Conservation (phyloP, 2,113 vertebrate genomes). For the Campylomormyrus numenius region DNA sequence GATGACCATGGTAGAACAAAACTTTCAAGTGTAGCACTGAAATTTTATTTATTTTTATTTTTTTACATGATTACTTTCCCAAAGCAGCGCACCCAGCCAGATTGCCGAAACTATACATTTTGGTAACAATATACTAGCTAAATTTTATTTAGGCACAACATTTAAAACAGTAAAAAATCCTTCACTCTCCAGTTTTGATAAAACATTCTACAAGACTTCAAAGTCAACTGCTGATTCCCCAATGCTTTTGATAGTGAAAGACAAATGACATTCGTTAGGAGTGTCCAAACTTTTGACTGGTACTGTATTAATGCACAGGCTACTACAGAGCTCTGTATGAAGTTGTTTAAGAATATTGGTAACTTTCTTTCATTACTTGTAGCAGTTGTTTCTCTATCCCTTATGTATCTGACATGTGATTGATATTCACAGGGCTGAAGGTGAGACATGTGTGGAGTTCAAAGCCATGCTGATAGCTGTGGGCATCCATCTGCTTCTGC, state of each 20-base stretch:
- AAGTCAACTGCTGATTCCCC: not conserved
- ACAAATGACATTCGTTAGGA: not conserved
- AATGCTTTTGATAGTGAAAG: not conserved
- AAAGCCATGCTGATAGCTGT: constrained; percentile 97
- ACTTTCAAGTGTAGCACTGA: not conserved
- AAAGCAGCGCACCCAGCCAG: not conserved
- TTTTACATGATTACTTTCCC: not conserved
- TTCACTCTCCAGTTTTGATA: too few relatives aligned
- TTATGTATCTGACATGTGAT: not conserved
- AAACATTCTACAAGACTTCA: too few relatives aligned
- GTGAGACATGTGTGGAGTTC: constrained; percentile 97
- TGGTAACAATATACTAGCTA: too few relatives aligned
- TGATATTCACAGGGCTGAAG: constrained; percentile 74
- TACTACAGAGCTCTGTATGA: not conserved
- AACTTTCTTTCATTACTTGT: not conserved
- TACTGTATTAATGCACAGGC: not conserved
- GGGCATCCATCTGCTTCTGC: constrained; percentile 86
- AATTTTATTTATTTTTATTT: too few relatives aligned
- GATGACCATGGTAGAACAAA: not conserved
- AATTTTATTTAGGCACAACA: too few relatives aligned
- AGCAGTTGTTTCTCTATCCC: not conserved
- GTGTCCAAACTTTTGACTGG: not conserved
- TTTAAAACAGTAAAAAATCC: too few relatives aligned
- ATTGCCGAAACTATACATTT: not conserved
- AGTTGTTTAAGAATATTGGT: not conserved